Evolutionary conservation across 2,113 vertebrate genomes (phyloP).

Genomic region (Nannobrachium achirus): DNA sequence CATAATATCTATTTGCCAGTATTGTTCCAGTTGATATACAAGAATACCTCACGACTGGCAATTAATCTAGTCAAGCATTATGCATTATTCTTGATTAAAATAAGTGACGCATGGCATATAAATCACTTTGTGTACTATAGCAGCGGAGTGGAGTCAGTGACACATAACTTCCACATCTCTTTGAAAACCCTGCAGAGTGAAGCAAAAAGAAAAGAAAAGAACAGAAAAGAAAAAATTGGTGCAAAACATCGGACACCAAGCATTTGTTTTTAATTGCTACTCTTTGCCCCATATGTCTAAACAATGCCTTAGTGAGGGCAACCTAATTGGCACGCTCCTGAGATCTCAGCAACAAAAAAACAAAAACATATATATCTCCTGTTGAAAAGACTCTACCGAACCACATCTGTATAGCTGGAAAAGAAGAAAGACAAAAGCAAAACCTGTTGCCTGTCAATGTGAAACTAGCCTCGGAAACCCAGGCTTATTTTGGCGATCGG

Average conservation of each 20-base stretch:
- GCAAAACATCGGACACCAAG: constrained; percentile 42
- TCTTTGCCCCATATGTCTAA: constrained; percentile 22
- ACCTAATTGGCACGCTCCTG: background rate
- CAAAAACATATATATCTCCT: background rate
- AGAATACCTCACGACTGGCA: background rate
- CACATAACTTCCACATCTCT: constrained; percentile 38
- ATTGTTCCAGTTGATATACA: background rate
- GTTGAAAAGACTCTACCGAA: background rate
- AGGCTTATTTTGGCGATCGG: no score
- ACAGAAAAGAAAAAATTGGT: constrained; percentile 38
- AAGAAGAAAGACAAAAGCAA: background rate
- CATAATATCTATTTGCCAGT: background rate
- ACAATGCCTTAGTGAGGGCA: background rate
- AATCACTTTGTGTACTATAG: constrained; percentile 25
- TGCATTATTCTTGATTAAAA: constrained; percentile 28
- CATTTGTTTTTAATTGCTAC: constrained; percentile 66
- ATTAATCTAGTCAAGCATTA: constrained; percentile 39
- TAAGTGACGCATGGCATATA: constrained; percentile 45
- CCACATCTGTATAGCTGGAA: background rate
- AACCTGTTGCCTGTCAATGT: background rate
- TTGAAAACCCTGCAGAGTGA: no score
- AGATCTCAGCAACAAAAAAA: background rate
- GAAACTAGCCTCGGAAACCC: no score
- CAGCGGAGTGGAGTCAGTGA: constrained; percentile 28
- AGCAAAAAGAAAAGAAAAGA: no score